Evolutionary conservation across 2,888 invertebrate species (phyloP), one percentile per base, ranked within the genome.

Genomic region (Caenorhabditis japonica): DNA sequence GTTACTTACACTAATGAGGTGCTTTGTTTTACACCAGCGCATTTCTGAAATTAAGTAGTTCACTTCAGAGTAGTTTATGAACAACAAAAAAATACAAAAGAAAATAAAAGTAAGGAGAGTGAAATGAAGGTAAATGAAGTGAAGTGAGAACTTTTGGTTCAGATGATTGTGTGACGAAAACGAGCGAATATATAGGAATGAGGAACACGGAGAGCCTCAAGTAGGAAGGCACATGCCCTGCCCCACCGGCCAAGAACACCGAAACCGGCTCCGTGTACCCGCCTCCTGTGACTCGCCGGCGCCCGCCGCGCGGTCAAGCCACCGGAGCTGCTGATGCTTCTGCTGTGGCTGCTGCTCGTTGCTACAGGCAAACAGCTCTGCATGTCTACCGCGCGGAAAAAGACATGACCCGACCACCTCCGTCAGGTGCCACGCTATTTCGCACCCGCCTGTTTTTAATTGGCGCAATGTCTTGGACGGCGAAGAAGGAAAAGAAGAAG

Each of bases 151-250:
- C 15, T 15, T 8, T 15, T 30, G 39, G 3, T 44, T 30, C 17
- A 8, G n/a, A 47, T n/a, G n/a, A n/a, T n/a, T n/a, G n/a, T n/a
- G n/a, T n/a, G n/a, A n/a, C n/a, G n/a, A n/a, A 39, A 38, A 47
- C 41, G 34, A 19, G 43, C 30, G 30, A 30, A 30, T 30, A 59
- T 70, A 61, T 70, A 70, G 60, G 55, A 69, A 59, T 69, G 60
- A 46, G 60, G n/a, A 70, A 70, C 69, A 59, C 60, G 60, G 61
- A 51, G 7, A n/a, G 30, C 44, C 44, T 70, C 61, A 70, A 70
- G 70, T 56, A 62, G 70, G 70, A 70, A 70, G 70, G 70, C 70
- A 70, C 70, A 70, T 70, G 70, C 61, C 56, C 70, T 62, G 43
- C 56, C 68, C 68, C 59, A 51, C 66, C 33, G 25, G 23, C 27